phyloP scores from a whole-genome alignment of 2,797 vertebrate genomes.

The Tolypeutes matacus region DNA sequence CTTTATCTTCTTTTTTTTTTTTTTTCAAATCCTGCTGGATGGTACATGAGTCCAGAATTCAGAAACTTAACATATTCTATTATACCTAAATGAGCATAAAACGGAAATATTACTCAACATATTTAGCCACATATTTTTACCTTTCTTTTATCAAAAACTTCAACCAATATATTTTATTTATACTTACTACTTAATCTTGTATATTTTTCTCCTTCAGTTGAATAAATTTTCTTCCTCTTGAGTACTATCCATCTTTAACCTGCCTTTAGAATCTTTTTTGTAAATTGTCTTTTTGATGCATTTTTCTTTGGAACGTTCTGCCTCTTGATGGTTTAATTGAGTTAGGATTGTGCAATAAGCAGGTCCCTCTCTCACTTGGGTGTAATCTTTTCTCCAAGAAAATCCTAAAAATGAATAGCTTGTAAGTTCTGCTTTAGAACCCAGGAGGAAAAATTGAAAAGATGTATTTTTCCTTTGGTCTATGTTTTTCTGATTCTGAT shows the following conservation, averaged over 20 bases:
- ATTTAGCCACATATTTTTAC: not conserved
- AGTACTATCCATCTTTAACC: not conserved
- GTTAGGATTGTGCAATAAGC: not conserved
- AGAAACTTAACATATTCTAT: not conserved
- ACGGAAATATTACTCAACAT: not conserved
- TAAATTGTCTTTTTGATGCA: not conserved
- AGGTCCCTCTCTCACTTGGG: not conserved
- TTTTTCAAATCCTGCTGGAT: not conserved
- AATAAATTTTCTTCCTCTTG: not conserved
- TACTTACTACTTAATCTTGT: not conserved
- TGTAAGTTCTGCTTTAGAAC: not conserved
- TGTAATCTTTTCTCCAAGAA: not conserved
- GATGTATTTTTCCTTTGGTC: not conserved
- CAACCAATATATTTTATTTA: not conserved
- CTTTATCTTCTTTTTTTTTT: not conserved
- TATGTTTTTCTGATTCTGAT: not conserved
- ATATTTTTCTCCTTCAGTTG: not conserved
- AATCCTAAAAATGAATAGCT: not conserved
- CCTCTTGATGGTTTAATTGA: not conserved
- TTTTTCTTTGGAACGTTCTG: slow-evolving; percentile 18
- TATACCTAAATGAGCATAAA: not conserved
- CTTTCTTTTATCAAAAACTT: slow-evolving; percentile 5
- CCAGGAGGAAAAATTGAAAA: not conserved
- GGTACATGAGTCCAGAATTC: not conserved
- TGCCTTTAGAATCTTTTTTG: not conserved